These are phyloP conservation scores for Tenebrio molitor DNA, from an alignment of 1,140 invertebrate species.

Conservation along the genomic window DNA sequence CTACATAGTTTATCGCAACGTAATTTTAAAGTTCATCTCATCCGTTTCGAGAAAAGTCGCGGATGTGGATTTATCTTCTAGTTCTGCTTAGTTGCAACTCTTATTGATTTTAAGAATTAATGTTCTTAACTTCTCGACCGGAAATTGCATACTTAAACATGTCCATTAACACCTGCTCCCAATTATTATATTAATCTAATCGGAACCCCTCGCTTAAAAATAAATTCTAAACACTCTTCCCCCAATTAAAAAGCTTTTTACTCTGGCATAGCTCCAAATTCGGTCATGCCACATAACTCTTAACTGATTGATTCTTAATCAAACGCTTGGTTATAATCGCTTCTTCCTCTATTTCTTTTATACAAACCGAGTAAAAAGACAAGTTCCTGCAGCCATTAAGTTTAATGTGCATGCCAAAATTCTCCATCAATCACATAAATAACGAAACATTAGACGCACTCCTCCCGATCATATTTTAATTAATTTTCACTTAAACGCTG, in stretches of 20 bases:
- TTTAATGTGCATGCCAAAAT: background rate
- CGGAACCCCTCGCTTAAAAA: background rate
- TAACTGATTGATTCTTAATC: constrained; percentile 40
- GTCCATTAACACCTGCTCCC: background rate
- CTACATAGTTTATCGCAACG: constrained; percentile 25
- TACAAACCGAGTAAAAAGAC: constrained; percentile 5
- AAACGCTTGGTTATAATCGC: constrained; percentile 30
- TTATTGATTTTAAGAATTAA: constrained; percentile 40
- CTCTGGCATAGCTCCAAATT: constrained; percentile 27
- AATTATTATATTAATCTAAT: constrained; percentile 22
- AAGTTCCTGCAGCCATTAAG: constrained; percentile 7
- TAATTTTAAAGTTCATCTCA: constrained; percentile 30
- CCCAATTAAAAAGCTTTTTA: constrained; percentile 12
- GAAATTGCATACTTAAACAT: constrained; percentile 22
- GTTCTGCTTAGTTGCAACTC: constrained; percentile 26
- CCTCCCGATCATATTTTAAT: background rate
- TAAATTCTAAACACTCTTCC: constrained; percentile 35
- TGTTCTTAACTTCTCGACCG: constrained; percentile 21
- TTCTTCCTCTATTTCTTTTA: constrained; percentile 18
- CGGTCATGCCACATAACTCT: constrained; percentile 36
- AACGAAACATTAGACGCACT: background rate
- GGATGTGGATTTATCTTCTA: constrained; percentile 28
- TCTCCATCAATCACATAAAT: background rate
- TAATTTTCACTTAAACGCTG: background rate
- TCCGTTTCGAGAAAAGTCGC: constrained; percentile 19